Percentiles rank a stretch among this genome's conserved stretches.
Evolutionary conservation across 2,113 vertebrate genomes (phyloP).

Genomic region (Rhizomys pruinosus): DNA sequence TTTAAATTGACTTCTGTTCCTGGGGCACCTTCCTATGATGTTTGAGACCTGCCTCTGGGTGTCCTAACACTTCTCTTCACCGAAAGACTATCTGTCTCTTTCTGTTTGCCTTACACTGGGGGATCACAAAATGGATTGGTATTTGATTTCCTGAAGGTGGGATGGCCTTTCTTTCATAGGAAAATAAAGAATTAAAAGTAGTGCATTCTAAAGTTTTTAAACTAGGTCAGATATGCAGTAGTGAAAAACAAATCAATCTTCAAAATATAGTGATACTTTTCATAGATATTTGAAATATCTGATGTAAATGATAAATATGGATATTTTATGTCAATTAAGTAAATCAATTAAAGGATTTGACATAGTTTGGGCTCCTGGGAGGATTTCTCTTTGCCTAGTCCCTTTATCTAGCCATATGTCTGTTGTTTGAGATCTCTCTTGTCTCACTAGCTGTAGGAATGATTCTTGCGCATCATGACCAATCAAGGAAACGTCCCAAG

Average conservation of each 20-base stretch:
- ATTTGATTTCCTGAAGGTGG: neutral
- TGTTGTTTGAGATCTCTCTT: neutral
- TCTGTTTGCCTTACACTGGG: neutral
- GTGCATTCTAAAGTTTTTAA: neutral
- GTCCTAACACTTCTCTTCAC: neutral
- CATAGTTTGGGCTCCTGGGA: neutral
- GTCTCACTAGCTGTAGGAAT: fast-evolving
- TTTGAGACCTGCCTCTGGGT: neutral
- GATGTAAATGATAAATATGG: neutral
- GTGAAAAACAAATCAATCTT: neutral
- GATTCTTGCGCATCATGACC: neutral
- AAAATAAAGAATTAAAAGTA: constrained; percentile 31
- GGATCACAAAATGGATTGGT: constrained; percentile 32
- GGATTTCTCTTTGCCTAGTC: neutral
- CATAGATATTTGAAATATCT: neutral
- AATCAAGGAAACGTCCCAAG: neutral
- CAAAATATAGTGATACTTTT: neutral
- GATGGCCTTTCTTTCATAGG: constrained; percentile 19
- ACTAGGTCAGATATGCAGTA: neutral
- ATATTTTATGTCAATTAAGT: neutral
- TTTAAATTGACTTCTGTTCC: neutral
- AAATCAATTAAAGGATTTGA: neutral
- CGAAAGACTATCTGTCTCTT: neutral
- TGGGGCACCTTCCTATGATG: neutral
- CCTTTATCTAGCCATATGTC: neutral